A percentile compares a stretch with the other conserved stretches of the same genome.
phyloP scores from a whole-genome alignment of 2,113 vertebrate species.

The Cathartes aura region DNA sequence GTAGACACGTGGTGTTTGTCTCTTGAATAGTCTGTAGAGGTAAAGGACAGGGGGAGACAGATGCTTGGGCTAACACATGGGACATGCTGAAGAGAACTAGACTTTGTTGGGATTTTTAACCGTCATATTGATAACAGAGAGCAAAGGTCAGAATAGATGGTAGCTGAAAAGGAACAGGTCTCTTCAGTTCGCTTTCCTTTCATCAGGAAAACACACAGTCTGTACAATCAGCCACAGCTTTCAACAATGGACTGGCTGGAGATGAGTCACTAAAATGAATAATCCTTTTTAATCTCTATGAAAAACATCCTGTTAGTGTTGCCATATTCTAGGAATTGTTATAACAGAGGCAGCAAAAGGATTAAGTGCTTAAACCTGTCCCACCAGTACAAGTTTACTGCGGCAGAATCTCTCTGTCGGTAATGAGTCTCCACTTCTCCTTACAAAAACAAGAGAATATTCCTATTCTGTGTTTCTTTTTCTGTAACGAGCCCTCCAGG shows the following conservation, averaged over 20 bases:
- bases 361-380: constrained; percentile 53
- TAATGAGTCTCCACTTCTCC: not conserved
- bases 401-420: not conserved
- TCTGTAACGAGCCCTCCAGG: not conserved
- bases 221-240: not conserved
- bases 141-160: not conserved
- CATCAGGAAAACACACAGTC: not conserved
- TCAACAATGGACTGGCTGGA: constrained; percentile 24
- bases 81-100: not conserved
- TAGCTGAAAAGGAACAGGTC: not conserved
- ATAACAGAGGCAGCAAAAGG: constrained; percentile 28
- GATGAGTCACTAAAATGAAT: constrained; percentile 62
- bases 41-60: not conserved
- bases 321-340: constrained; percentile 64
- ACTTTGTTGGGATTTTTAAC: not conserved
- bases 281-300: constrained; percentile 58
- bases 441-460: not conserved
- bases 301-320: constrained; percentile 64
- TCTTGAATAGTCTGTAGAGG: not conserved
- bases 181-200: constrained; percentile 28
- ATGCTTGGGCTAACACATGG: not conserved
- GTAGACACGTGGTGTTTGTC: not conserved
- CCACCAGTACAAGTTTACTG: constrained; percentile 5
- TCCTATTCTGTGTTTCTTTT: not conserved
- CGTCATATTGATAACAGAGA: not conserved